Conservation (phyloP, 2,797 vertebrate species). For the Malurus splendens region DNA sequence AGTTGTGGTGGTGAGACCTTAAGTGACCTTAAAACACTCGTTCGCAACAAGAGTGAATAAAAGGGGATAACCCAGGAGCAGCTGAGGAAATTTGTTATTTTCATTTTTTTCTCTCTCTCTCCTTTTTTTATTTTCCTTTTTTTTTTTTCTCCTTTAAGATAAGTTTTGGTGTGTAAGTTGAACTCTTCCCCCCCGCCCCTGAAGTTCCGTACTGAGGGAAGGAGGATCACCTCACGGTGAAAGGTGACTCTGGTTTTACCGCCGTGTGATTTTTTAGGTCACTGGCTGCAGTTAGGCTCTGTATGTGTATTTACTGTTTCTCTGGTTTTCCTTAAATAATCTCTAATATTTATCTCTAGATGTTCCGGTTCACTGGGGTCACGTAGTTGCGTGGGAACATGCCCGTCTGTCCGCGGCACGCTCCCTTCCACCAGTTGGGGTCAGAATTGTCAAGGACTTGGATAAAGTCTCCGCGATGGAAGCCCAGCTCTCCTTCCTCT, state of each 20-base stretch:
- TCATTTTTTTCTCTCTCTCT: constrained; percentile 55
- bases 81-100: constrained; percentile 76
- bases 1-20: neutral
- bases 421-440: constrained; percentile 97
- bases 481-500: constrained; percentile 95
- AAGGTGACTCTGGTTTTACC: constrained; percentile 63
- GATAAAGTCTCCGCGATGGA: constrained; percentile 95
- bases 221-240: constrained; percentile 53
- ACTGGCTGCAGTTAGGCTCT: constrained; percentile 66
- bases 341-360: constrained; percentile 78
- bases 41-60: constrained; percentile 12
- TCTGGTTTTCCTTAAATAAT: constrained; percentile 74
- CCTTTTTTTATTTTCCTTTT: neutral
- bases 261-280: constrained; percentile 67
- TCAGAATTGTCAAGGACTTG: constrained; percentile 96
- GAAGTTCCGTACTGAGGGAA: constrained; percentile 71
- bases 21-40: constrained; percentile 10
- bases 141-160: constrained; percentile 66
- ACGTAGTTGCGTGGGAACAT: constrained; percentile 99
- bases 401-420: constrained; percentile 93
- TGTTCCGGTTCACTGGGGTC: constrained; percentile 93
- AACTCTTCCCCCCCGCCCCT: constrained; percentile 60
- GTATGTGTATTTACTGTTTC: constrained; percentile 65
- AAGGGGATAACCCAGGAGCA: constrained; percentile 76
- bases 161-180: constrained; percentile 77